Evolutionary conservation across 2,888 invertebrate genomes (phyloP), one percentile per base, ranked within the genome.

Genomic region (Caenorhabditis macrosperma): DNA sequence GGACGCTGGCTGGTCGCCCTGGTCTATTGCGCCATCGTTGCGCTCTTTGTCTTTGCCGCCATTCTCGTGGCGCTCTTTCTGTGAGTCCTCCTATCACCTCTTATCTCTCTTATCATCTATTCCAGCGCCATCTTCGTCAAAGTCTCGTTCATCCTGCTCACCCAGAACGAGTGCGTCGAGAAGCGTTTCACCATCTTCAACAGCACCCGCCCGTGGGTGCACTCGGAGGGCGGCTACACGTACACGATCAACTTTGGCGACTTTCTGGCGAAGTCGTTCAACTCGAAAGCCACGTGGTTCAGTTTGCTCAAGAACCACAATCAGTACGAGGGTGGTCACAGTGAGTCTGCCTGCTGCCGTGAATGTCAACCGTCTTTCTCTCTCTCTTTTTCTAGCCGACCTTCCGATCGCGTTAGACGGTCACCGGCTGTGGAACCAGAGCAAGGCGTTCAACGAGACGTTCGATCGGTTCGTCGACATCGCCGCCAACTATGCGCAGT

Each of bases 161-260:
- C 54, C 17, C 54, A 71, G 5, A 15, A 28, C 24, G 44, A 54
- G 15, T 41, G 20, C 0, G 10, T 33, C 28, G 20, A 38, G 10
- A 28, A 48, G 10, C 12, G 33, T 6, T 64, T 74, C 28, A 35
- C 15, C 9, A 35, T 38, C 5, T 48, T 74, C 35, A 17, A n/a
- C 15, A 28, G n/a, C 7, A n/a, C 30, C 5, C 38, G 66, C 3
- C 33, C 55, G n/a, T n/a, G n/a, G n/a, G n/a, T n/a, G n/a, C 4
- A 28, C 15, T 0, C 41, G 2, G 64, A 66, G 20, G 38, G 50
- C n/a, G 64, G 64, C 1, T 15, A 5, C 6, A 55, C 6, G 6
- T 57, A 57, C n/a, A 22, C 33, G 0, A 15, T 74, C 7, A 74
- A 74, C 28, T 74, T 64, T 38, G 57, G 63, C 5, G 12, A 38